Percentiles rank a stretch among this genome's conserved stretches.
Conservation (phyloP, 2,113 vertebrate genomes). For the Syngnathus typhle region DNA sequence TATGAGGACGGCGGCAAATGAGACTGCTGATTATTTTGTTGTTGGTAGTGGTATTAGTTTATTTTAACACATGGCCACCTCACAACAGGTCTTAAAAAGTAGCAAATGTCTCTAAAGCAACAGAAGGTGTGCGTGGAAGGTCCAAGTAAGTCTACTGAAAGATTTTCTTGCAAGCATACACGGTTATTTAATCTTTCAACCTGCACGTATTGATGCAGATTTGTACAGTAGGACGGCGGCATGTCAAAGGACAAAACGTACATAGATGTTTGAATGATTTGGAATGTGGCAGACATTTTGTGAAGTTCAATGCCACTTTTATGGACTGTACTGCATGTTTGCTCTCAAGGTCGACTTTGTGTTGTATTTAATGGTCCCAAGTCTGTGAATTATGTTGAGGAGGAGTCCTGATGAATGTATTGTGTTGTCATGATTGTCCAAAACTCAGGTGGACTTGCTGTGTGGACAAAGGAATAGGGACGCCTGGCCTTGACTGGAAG, state of each 20-base stretch:
- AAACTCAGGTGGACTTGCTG: neutral
- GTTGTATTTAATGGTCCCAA: conserved; percentile 33
- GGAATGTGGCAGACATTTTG: neutral
- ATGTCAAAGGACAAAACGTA: conserved; percentile 34
- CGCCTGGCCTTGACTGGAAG: neutral
- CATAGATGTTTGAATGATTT: conserved; percentile 16
- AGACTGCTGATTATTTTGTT: neutral
- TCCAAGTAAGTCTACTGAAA: neutral
- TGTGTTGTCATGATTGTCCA: conserved; percentile 27
- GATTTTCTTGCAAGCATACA: neutral
- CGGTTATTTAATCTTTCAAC: conserved; percentile 13
- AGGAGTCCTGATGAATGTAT: conserved; percentile 58
- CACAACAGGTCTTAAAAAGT: neutral
- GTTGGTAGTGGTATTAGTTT: neutral
- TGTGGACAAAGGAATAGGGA: neutral
- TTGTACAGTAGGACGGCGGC: conserved; percentile 9
- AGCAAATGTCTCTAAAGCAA: neutral
- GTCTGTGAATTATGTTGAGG: conserved; percentile 33
- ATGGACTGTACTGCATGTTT: conserved; percentile 53
- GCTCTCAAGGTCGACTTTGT: conserved; percentile 41
- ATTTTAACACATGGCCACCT: neutral
- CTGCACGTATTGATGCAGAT: conserved; percentile 29
- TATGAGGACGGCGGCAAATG: neutral
- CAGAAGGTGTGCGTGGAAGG: neutral
- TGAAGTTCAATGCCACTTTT: conserved; percentile 24